A percentile compares a stretch with the other conserved stretches of the same genome.
Conservation (phyloP, 2,888 invertebrate species). For the Piscicola geometra region DNA sequence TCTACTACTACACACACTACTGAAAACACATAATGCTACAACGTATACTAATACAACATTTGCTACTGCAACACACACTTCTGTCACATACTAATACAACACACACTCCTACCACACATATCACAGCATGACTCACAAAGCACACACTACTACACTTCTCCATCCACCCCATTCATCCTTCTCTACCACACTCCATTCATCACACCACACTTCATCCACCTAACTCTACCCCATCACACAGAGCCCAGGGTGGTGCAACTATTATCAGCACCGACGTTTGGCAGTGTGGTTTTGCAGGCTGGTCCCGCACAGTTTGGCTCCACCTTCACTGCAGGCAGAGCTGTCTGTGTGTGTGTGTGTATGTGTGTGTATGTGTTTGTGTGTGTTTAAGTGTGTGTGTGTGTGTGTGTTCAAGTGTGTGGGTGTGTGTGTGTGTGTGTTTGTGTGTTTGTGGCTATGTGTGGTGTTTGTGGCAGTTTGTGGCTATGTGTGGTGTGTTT, state of each 20-base stretch:
- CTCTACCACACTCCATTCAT: neutral
- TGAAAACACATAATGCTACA: neutral
- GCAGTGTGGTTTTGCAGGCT: slow-evolving; percentile 64
- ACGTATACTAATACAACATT: no score
- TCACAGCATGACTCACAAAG: no score
- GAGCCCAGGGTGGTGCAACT: slow-evolving; percentile 59
- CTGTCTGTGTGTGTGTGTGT: slow-evolving; percentile 34
- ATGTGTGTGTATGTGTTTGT: neutral
- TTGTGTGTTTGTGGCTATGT: neutral
- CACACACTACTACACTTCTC: no score
- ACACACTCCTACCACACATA: no score
- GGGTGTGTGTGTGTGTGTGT: neutral
- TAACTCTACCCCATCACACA: no score
- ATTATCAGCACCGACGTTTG: slow-evolving; percentile 57
- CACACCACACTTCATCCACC: neutral
- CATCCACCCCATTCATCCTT: no score
- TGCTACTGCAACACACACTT: no score
- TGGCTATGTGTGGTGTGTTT: no score
- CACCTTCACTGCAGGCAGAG: slow-evolving; percentile 62
- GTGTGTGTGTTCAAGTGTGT: neutral
- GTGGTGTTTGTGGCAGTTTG: no score
- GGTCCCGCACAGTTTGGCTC: slow-evolving; percentile 88
- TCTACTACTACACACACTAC: neutral
- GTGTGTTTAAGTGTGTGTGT: neutral
- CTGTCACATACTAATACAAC: no score